Base-by-base conservation (phyloP, 2,888 invertebrate genomes). In the Strigamia crassipes region DNA sequence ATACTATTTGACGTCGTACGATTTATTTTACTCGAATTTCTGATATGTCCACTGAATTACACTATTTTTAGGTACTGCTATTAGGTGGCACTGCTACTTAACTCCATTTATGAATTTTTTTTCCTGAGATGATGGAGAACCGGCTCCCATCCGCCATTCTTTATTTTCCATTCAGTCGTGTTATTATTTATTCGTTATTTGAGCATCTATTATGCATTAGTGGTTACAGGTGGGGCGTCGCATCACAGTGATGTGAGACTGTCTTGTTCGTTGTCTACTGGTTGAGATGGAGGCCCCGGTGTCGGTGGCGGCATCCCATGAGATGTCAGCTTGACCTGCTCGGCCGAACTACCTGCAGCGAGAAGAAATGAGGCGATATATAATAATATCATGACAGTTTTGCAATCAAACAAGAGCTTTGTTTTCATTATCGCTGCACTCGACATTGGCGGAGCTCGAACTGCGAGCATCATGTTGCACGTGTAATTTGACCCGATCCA, bases 201-300 rank as follows among this genome's bases (percentile, higher is more conserved):
- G 56, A 56, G 56, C 56, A 56, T 56, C 56, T 56, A 56, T 3
- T 56, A 56, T 56, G 56, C 56, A 56, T 56, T 56, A 56, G 56
- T 56, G 56, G 2, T 6, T 18, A 56, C 56, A 5, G 18, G 18
- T 4, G 56, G n/a, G 38, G 10, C 38, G 38, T 38, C 23, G 18
- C 38, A 82, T 85, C 84, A 85, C 83, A 85, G 83, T 21, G 85
- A 85, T 6, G 85, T 84, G 21, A 85, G 82, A 81, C 85, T 85
- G 83, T 84, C 84, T 56, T 82, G 83, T 46, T 85, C 85, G 78
- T 83, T 84, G 80, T 84, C 85, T 12, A 83, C 82, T 42, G 82
- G 82, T 46, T 79, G 81, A n/a, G 31, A 13, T 21, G 82, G 83
- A 8, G 79, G 81, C n/a, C 31, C 23, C 15, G n/a, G 42, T 10